Evolutionary conservation across 1,140 invertebrate species (phyloP), one percentile per base, ranked within the genome.

Genomic region (Pseudomyrmex dendroicus): DNA sequence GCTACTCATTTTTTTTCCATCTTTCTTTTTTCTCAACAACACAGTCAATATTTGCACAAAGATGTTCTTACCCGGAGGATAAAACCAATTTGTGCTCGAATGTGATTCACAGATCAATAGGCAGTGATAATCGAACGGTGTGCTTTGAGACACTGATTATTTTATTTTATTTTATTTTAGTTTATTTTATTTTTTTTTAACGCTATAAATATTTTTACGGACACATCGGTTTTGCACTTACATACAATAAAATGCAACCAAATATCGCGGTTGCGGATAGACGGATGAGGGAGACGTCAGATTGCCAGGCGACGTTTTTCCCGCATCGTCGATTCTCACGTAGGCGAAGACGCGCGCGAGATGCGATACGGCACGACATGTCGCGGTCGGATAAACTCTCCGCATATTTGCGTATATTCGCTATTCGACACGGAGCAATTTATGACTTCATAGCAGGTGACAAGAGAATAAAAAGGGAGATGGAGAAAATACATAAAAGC

Each of bases 391-490:
- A 80, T 80, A 80, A 59, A 72, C 76, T 70, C 44, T 48, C 10
- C 35, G 67, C 54, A 35, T 35, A 35, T 57, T 22, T 59, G 46
- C 44, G 66, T 25, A 59, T 80, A 35, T 59, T 78, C 56, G 52
- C 17, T 54, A n/a, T 78, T 70, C 66, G 76, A 72, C 66, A 46
- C 61, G 54, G 10, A 44, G 44, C 44, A 80, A 80, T 80, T 80
- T 80, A 80, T 72, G 76, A 78, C 76, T 80, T 78, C 12, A 66
- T 13, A 50, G 66, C 66, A 72, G 44, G 56, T 80, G 76, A 80
- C 76, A 50, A 50, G 76, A 72, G 76, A 72, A 80, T 70, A 35
- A 72, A 70, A 15, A 25, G 7, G 46, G 13, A 35, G 17, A 12
- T 25, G 20, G 22, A 20, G 20, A 15, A 70, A 54, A 52, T 70